These are phyloP conservation scores for Pseudomyrmex concolor DNA, from an alignment of 1,140 invertebrate genomes.

Conservation along the genomic window DNA sequence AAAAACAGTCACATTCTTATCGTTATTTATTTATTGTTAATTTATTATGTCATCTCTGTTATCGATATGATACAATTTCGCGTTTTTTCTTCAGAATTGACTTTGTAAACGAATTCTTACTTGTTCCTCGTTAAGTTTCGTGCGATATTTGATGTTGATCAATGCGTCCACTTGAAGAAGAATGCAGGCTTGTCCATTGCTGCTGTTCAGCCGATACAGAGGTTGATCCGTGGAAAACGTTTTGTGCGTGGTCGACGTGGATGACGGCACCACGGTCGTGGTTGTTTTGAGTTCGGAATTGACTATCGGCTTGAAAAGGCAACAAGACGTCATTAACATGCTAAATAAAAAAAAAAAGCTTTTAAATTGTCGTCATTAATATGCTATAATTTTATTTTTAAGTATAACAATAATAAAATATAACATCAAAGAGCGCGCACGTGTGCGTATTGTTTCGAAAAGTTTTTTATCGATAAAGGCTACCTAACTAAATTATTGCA, in stretches of 20 bases:
- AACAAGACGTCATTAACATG: not conserved
- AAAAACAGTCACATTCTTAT: not conserved
- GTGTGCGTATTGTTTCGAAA: too few relatives aligned
- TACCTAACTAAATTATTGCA: too few relatives aligned
- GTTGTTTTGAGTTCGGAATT: constrained; percentile 68
- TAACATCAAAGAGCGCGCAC: too few relatives aligned
- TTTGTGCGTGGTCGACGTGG: constrained; percentile 70
- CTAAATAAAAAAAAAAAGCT: not conserved
- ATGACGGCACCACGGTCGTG: constrained; percentile 63
- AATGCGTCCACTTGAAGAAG: constrained; percentile 88
- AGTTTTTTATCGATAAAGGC: too few relatives aligned
- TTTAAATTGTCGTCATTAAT: not conserved
- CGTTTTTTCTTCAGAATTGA: not conserved
- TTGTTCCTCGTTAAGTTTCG: constrained; percentile 87
- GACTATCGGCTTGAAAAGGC: constrained; percentile 59
- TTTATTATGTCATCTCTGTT: too few relatives aligned
- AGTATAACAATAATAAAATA: too few relatives aligned
- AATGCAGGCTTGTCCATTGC: constrained; percentile 88
- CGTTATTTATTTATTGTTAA: too few relatives aligned
- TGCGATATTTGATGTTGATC: constrained; percentile 88
- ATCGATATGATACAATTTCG: too few relatives aligned
- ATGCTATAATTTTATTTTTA: too few relatives aligned
- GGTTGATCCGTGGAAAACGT: constrained; percentile 78
- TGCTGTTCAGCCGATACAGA: constrained; percentile 87
- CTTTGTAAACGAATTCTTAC: constrained; percentile 74